phyloP scores from a whole-genome alignment of 2,797 vertebrate species.

The Pelodytes ibericus region DNA sequence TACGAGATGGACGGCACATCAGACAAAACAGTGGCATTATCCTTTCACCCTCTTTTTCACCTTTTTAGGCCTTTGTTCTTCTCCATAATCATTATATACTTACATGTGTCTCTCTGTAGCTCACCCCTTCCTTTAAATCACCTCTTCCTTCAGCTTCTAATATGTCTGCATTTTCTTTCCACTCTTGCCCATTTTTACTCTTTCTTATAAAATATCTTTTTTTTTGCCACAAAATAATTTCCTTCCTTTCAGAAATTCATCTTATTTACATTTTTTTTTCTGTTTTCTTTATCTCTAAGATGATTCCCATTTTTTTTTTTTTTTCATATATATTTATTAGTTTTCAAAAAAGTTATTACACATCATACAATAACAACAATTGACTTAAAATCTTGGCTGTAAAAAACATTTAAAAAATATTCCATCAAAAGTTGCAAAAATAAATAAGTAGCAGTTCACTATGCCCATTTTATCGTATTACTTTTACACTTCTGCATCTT shows the following conservation, averaged over 20 bases:
- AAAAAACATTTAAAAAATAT: too few species aligned
- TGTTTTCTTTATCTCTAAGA: too few species aligned
- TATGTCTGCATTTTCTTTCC: background rate
- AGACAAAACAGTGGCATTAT: slow-evolving; percentile 23
- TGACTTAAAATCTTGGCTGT: too few species aligned
- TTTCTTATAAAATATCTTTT: background rate
- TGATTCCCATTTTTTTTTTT: too few species aligned
- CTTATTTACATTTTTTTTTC: background rate
- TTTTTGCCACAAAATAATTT: background rate
- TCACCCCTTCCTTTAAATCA: background rate
- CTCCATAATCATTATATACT: slow-evolving; percentile 23
- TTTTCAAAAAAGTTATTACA: too few species aligned
- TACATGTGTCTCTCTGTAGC: background rate
- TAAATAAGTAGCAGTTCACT: too few species aligned
- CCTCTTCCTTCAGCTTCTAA: slow-evolving; percentile 6
- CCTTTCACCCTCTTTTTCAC: slow-evolving; percentile 32
- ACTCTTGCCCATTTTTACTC: background rate
- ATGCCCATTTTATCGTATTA: too few species aligned
- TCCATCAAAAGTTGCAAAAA: too few species aligned
- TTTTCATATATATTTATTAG: too few species aligned
- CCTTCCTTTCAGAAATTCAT: background rate
- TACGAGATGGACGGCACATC: slow-evolving; percentile 37
- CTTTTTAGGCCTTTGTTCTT: slow-evolving; percentile 17
- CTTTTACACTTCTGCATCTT: too few species aligned
- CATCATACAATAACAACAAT: too few species aligned